phyloP scores from a whole-genome alignment of 2,113 vertebrate genomes.

The Engystomops pustulosus region DNA sequence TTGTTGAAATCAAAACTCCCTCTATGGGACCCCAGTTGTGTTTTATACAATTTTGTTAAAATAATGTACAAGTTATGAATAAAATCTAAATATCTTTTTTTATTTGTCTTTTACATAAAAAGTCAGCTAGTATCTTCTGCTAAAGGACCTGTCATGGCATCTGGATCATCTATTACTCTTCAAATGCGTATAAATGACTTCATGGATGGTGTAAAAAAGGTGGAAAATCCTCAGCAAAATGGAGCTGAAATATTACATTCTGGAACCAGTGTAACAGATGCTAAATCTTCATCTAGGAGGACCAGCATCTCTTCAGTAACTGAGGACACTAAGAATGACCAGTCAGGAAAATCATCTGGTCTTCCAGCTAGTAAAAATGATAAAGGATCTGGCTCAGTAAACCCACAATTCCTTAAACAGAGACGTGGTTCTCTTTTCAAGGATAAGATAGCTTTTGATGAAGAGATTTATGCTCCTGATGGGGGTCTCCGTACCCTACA shows the following conservation, averaged over 20 bases:
- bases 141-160: background rate
- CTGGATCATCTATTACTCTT: constrained; percentile 44
- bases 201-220: constrained; percentile 58
- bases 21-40: no score
- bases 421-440: background rate
- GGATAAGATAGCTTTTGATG: background rate
- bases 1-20: no score
- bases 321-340: background rate
- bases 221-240: background rate
- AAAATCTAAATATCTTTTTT: background rate
- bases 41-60: no score
- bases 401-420: background rate
- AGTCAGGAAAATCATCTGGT: constrained; percentile 46
- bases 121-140: background rate
- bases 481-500: constrained; percentile 61
- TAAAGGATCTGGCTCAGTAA: background rate
- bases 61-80: background rate
- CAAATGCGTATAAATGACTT: constrained; percentile 64
- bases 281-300: constrained; percentile 50
- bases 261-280: constrained; percentile 56
- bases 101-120: background rate
- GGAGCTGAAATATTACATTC: background rate
- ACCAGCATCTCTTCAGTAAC: background rate
- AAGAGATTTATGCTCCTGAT: constrained; percentile 48
- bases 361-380: no score